Conservation (phyloP, 2,888 invertebrate genomes). For the Gymnocheta viridis region DNA sequence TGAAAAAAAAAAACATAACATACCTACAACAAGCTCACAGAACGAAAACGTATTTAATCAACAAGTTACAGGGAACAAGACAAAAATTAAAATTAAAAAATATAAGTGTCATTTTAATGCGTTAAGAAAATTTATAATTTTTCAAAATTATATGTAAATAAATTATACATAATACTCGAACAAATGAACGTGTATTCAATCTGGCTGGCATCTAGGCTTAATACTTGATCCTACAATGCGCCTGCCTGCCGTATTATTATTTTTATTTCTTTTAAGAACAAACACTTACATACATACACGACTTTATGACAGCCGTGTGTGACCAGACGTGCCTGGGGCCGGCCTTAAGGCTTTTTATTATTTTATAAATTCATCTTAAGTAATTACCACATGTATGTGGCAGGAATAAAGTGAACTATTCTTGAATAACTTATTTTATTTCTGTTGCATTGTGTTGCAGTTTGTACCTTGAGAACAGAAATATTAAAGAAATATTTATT, state of each 20-base stretch:
- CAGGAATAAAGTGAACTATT: conserved; percentile 38
- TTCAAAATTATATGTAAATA: conserved; percentile 45
- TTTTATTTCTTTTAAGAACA: not conserved
- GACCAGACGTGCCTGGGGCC: conserved; percentile 46
- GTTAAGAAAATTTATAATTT: conserved; percentile 61
- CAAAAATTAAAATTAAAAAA: conserved; percentile 34
- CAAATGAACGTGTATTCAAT: conserved; percentile 31
- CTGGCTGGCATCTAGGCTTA: conserved; percentile 37
- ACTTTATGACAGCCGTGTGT: conserved; percentile 12
- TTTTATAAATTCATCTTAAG: conserved; percentile 53
- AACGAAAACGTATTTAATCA: conserved; percentile 36
- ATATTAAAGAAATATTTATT: conserved; percentile 43
- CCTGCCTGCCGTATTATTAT: not conserved
- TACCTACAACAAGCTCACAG: not conserved
- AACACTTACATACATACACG: not conserved
- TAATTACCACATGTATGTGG: conserved; percentile 58
- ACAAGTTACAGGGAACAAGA: conserved; percentile 34
- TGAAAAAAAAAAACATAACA: conserved; percentile 12
- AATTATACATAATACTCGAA: not conserved
- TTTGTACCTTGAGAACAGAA: conserved; percentile 6
- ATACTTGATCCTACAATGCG: conserved; percentile 15
- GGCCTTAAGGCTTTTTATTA: conserved; percentile 36
- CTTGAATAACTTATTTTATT: not conserved
- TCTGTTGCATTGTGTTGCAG: not conserved
- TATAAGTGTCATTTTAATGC: conserved; percentile 61